These are phyloP conservation scores for Cacatua alba DNA, from an alignment of 2,113 vertebrate species.

Conservation along the genomic window DNA sequence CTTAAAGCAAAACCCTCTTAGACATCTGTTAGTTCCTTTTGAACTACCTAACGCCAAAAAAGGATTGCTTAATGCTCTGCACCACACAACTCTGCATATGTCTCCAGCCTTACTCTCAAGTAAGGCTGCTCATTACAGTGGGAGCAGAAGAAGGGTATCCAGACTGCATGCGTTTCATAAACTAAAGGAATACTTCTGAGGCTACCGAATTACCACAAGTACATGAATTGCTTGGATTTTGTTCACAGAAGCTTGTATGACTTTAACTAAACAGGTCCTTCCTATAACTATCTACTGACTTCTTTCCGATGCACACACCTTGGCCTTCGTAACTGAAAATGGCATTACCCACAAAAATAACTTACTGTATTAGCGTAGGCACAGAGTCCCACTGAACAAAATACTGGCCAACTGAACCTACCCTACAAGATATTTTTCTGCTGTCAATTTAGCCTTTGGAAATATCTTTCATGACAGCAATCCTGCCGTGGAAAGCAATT, in stretches of 20 bases:
- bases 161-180: not conserved
- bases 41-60: not conserved
- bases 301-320: not conserved
- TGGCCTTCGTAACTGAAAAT: not conserved
- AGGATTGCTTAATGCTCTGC: not conserved
- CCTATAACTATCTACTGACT: not conserved
- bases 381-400: not conserved
- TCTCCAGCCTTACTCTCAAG: not conserved
- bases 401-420: not conserved
- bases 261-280: not conserved
- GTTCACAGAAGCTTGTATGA: not conserved
- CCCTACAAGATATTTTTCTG: not conserved
- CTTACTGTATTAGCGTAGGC: not conserved
- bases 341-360: not conserved
- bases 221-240: not conserved
- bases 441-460: not conserved
- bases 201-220: not conserved
- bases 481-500: not conserved
- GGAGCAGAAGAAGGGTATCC: fast-evolving
- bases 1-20: not conserved
- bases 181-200: not conserved
- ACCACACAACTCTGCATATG: not conserved
- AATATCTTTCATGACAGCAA: not conserved
- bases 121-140: not conserved
- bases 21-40: not conserved